Base-by-base conservation (phyloP, 1,140 invertebrate genomes). In the Euwallacea fornicatus region DNA sequence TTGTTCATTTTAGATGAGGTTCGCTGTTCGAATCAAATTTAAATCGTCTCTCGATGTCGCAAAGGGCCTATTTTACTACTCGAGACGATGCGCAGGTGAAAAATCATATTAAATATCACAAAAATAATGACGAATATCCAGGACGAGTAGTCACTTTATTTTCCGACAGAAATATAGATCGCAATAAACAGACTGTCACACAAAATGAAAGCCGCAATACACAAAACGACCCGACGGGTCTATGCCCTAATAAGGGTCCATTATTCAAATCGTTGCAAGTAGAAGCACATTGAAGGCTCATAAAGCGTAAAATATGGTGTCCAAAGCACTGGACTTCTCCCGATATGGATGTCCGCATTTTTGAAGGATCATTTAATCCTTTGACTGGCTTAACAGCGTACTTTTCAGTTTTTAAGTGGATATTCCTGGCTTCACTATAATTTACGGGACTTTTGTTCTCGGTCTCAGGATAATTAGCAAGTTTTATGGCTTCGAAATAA, bases 361-460 rank as follows among this genome's bases (percentile, higher is more conserved):
- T 76, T 76, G 65, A 76, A 74, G 75, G 67, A 74, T 76, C 75
- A 76, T 76, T 76, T 76, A 74, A 74, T 62, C 71, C 75, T 74
- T 71, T 72, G 74, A 73, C 70, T 60, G 58, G 60, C 68, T 71
- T 69, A 74, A 74, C 66, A 71, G 69, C 44, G 69, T 55, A 71
- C 69, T 71, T 66, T 71, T 54, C 62, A 71, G 53, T 71, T 71
- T 71, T 71, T 68, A 53, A 71, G 58, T 69, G 66, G 44, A 44
- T 59, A 58, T 59, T 50, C 55, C 66, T 59, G 16, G 63, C 63
- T 66, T 66, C 53, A 58, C 16, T 9, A 58, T 44, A 66, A 66
- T 58, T 66, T 66, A 66, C 42, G 15, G 16, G 65, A 66, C 53
- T 66, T 58, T 66, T 65, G 54, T 66, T 66, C 63, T 16, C 63